Conservation (phyloP, 2,888 invertebrate genomes). For the Allolobophora icterica region DNA sequence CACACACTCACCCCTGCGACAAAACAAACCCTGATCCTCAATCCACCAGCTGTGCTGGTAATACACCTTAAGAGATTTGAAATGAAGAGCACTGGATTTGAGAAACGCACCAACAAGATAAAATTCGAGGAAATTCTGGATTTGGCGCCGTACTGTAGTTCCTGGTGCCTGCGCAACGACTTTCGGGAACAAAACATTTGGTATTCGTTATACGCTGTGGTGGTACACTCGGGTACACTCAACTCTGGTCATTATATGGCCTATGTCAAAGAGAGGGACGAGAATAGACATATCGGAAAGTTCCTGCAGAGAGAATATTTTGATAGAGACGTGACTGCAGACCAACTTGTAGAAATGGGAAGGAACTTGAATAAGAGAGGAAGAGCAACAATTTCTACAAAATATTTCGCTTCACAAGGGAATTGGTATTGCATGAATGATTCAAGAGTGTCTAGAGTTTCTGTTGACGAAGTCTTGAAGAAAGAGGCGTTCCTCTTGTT, state of each 20-base stretch:
- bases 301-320: slow-evolving; percentile 20
- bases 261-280: slow-evolving; percentile 71
- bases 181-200: slow-evolving; percentile 74
- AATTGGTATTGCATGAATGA: slow-evolving; percentile 94
- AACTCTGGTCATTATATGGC: slow-evolving; percentile 91
- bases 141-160: slow-evolving; percentile 83
- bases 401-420: slow-evolving; percentile 70
- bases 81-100: slow-evolving; percentile 56
- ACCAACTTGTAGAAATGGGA: slow-evolving; percentile 28
- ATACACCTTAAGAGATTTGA: slow-evolving; percentile 95
- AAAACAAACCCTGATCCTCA: slow-evolving; percentile 75
- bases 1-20: slow-evolving; percentile 63
- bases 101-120: slow-evolving; percentile 83
- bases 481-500: slow-evolving; percentile 94
- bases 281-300: background rate
- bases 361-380: background rate
- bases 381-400: background rate
- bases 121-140: slow-evolving; percentile 85
- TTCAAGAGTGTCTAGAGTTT: slow-evolving; percentile 80
- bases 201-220: slow-evolving; percentile 91
- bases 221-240: slow-evolving; percentile 90
- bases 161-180: slow-evolving; percentile 65
- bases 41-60: slow-evolving; percentile 90
- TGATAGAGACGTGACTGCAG: background rate
- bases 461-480: slow-evolving; percentile 78